Percentiles rank a stretch among this genome's conserved stretches.
These are phyloP conservation scores for Fistularia commersonii DNA, from an alignment of 2,797 vertebrate genomes.

Conservation along the genomic window DNA sequence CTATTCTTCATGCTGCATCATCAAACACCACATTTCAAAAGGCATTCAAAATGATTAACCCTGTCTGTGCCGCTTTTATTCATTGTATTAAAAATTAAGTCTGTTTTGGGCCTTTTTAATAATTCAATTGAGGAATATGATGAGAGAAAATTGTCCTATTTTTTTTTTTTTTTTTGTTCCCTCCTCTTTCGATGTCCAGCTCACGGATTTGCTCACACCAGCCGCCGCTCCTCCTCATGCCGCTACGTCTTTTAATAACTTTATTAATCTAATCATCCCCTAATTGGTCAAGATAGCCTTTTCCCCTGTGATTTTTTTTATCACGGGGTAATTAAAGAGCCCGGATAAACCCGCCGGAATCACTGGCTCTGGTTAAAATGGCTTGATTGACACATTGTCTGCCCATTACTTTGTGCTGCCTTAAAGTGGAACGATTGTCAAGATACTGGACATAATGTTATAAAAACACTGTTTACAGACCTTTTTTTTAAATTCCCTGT, in stretches of 20 bases:
- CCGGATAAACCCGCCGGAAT: conserved; percentile 58
- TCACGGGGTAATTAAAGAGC: conserved; percentile 70
- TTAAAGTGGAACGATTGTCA: not conserved
- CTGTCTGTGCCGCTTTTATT: not conserved
- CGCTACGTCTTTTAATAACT: conserved; percentile 71
- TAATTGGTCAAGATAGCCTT: conserved; percentile 81
- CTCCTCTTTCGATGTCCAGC: conserved; percentile 44
- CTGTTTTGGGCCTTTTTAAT: conserved; percentile 5
- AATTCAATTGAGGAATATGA: conserved; percentile 46
- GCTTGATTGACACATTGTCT: conserved; percentile 59
- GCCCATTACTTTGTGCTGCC: not conserved
- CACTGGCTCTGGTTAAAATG: conserved; percentile 37
- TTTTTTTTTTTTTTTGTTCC: conserved; percentile 32
- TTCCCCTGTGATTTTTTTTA: conserved; percentile 71
- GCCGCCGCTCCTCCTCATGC: conserved; percentile 51
- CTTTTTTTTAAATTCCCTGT: not conserved
- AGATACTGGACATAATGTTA: not conserved
- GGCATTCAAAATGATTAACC: not conserved
- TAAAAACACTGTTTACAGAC: not conserved
- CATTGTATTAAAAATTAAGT: not conserved
- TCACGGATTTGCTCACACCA: conserved; percentile 57
- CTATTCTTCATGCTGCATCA: too few species aligned
- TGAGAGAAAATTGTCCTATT: conserved; percentile 28
- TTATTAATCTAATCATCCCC: conserved; percentile 75
- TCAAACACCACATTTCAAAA: too few species aligned